Base-by-base conservation (phyloP, 2,113 vertebrate species). In the Centrocercus urophasianus region DNA sequence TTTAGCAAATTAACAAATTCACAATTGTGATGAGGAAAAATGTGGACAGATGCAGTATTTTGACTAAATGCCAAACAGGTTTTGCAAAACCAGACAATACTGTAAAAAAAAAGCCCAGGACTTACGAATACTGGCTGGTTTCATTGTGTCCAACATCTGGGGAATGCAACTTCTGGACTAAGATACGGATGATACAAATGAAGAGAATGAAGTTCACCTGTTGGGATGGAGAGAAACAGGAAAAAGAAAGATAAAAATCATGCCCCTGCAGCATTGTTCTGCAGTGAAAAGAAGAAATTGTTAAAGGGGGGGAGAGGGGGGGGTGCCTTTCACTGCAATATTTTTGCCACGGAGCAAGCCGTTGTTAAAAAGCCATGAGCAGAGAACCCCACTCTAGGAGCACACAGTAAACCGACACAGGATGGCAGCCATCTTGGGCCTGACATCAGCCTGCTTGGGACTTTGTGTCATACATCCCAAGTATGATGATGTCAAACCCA, bases 171-270 rank as follows among this genome's bases (percentile, higher is more conserved):
- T 99, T 99, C 97, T 99, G 99, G 4, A 98, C 98, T 59, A 99
- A 97, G 92, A 99, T 99, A 25, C 99, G 98, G 90, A 99, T 99
- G 84, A 99, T 99, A 94, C 98, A 98, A 69, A 99, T 98, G 90
- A 99, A 99, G 76, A 99, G 98, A 91, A 99, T 96, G 89, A 99
- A 99, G 94, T 99, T 99, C 65, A 99, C 98, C 99, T 99, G 95
- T 34, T 5, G 4, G 45, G 47, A 32, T 5, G 38, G 52, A 73
- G 6, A 66, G 11, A 83, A 50, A 69, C 57, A 56, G 80, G 72
- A 92, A 47, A 93, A 54, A 86, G 38, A n/a, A 77, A 11, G 70
- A 13, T 13, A 52, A n/a, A 45, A 11, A 34, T 42, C 66, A 24
- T 32, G 38, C 9, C 27, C 34, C 43, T 34, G 21, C 6, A 78